These are phyloP conservation scores for Montipora foliosa DNA, from an alignment of 64 coral and sea anemone species.

Conservation along the genomic window DNA sequence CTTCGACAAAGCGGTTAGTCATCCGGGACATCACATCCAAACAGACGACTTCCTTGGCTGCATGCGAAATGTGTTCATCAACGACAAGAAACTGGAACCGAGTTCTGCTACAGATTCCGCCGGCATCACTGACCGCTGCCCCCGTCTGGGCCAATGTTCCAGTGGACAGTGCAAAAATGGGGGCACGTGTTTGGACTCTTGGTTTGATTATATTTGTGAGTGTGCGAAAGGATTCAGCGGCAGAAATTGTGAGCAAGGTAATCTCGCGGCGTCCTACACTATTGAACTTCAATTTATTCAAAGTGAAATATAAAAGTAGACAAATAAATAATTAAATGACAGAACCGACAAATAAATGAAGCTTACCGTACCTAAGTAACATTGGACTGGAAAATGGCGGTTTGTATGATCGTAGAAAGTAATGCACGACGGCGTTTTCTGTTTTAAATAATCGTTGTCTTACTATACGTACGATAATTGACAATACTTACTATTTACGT, in stretches of 20 bases:
- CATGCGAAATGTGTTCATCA: conserved; percentile 85
- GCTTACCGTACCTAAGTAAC: too few species aligned
- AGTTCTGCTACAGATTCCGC: conserved; percentile 26
- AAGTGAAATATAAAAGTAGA: too few species aligned
- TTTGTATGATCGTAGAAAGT: too few species aligned
- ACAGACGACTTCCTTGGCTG: conserved; percentile 95
- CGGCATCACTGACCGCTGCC: conserved; percentile 68
- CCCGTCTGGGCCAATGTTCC: conserved; percentile 61
- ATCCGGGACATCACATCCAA: conserved; percentile 69
- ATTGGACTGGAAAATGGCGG: too few species aligned
- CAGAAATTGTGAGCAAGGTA: conserved; percentile 87
- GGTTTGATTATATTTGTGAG: conserved; percentile 90
- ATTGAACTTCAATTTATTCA: too few species aligned
- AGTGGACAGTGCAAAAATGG: conserved; percentile 64
- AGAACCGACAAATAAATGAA: too few species aligned
- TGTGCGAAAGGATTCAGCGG: conserved; percentile 78
- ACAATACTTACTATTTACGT: too few species aligned
- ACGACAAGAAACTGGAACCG: conserved; percentile 64
- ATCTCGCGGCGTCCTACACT: neutral
- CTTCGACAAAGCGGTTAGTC: conserved; percentile 60
- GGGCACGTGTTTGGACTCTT: conserved; percentile 81
- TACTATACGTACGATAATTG: too few species aligned
- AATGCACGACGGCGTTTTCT: too few species aligned
- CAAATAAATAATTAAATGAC: too few species aligned
- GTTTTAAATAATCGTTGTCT: too few species aligned